Conservation (phyloP, 1,140 invertebrate species). For the Asobara japonica region DNA sequence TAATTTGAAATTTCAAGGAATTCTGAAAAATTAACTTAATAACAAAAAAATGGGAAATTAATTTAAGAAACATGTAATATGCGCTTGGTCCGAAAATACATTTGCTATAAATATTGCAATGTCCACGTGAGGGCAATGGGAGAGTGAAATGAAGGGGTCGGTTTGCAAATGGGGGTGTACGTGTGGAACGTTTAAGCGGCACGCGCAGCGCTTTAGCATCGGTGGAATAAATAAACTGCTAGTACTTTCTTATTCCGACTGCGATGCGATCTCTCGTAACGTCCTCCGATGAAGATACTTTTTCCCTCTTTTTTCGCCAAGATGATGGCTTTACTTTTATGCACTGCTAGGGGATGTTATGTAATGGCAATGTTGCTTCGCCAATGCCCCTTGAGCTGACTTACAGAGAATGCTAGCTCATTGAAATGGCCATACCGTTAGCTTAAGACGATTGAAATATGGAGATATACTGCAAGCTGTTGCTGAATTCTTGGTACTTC, state of each 20-base stretch:
- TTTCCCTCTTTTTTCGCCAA: background rate
- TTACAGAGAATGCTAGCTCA: background rate
- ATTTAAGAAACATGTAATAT: no score
- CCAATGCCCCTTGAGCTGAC: background rate
- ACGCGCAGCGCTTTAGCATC: background rate
- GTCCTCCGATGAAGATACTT: slow-evolving; percentile 5
- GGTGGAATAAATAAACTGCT: slow-evolving; percentile 12
- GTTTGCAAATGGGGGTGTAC: slow-evolving; percentile 16
- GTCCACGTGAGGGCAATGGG: background rate
- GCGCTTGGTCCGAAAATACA: no score
- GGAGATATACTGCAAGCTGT: background rate
- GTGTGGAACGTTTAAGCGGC: slow-evolving; percentile 6
- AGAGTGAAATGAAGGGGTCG: background rate
- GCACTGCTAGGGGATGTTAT: background rate
- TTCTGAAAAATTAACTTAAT: no score
- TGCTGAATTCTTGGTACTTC: no score
- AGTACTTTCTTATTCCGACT: slow-evolving; percentile 17
- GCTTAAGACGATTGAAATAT: background rate
- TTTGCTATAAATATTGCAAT: background rate
- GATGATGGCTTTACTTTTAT: slow-evolving; percentile 4
- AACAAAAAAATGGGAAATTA: no score
- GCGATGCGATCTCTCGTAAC: slow-evolving; percentile 8
- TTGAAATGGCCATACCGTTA: background rate
- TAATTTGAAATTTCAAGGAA: no score
- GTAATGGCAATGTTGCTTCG: background rate